Evolutionary conservation across 2,888 invertebrate genomes (phyloP).

Genomic region (Danaus chrysippus): DNA sequence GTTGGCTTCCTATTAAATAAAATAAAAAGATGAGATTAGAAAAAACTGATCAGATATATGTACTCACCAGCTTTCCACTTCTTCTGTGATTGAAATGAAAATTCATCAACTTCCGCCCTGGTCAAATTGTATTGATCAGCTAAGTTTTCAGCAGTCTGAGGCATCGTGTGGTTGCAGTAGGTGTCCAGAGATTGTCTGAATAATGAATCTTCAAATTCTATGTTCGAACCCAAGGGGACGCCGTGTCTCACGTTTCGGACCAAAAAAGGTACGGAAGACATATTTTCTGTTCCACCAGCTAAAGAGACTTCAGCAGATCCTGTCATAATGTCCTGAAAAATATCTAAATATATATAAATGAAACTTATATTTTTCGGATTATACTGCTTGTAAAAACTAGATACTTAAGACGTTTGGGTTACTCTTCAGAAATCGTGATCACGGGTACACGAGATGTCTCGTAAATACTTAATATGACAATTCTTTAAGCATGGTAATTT

Average conservation of each 20-base stretch:
- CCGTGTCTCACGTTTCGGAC: conserved; percentile 94
- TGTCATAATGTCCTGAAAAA: conserved; percentile 87
- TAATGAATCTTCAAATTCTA: conserved; percentile 90
- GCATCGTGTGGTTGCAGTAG: conserved; percentile 95
- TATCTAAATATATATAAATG: conserved; percentile 10
- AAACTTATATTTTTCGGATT: neutral
- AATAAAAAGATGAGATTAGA: too few species aligned
- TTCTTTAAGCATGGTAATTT: too few species aligned
- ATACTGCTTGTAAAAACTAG: too few species aligned
- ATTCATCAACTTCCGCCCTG: conserved; percentile 91
- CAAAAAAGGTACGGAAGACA: conserved; percentile 93
- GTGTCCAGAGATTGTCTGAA: conserved; percentile 87
- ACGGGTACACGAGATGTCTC: too few species aligned
- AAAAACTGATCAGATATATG: neutral
- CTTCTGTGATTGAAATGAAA: conserved; percentile 90
- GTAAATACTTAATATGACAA: too few species aligned
- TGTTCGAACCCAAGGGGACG: conserved; percentile 86
- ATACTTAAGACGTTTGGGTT: too few species aligned
- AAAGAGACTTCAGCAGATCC: conserved; percentile 91
- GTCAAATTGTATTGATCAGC: conserved; percentile 89
- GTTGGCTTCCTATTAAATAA: too few species aligned
- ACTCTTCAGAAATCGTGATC: too few species aligned
- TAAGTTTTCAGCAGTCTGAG: conserved; percentile 95
- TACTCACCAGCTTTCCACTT: conserved; percentile 89
- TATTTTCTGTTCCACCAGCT: conserved; percentile 96